Percentiles rank a stretch among this genome's conserved stretches.
phyloP scores from a whole-genome alignment of 2,797 vertebrate species.

The Loriculus beryllinus region DNA sequence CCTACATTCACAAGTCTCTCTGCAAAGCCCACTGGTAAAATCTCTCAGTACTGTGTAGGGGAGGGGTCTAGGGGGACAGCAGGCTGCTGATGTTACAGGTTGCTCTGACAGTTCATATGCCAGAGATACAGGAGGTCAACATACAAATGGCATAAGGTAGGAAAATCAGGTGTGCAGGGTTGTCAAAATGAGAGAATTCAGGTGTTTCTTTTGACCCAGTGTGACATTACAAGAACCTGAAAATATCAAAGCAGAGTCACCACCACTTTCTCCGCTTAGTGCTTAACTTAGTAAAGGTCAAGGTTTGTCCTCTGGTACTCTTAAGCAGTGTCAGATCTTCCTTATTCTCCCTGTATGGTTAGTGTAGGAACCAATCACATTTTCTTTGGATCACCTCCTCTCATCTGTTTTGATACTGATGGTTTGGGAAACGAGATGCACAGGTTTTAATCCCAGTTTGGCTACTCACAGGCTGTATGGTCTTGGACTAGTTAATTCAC shows the following conservation, averaged over 20 bases:
- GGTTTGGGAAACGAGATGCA: not conserved
- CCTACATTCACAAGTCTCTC: not conserved
- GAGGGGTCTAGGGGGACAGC: not conserved
- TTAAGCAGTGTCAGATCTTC: not conserved
- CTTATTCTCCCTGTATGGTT: not conserved
- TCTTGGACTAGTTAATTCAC: not conserved
- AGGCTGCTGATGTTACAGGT: rapidly evolving
- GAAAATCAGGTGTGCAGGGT: not conserved
- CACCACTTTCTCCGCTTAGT: not conserved
- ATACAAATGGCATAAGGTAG: not conserved
- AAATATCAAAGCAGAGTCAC: not conserved
- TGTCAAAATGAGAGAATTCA: not conserved
- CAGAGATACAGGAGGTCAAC: not conserved
- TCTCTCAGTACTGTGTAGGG: not conserved
- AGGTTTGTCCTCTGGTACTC: not conserved
- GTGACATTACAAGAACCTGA: not conserved
- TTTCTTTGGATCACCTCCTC: not conserved
- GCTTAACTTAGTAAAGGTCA: not conserved
- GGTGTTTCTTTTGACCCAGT: not conserved
- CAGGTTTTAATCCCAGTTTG: not conserved
- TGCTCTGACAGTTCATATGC: not conserved
- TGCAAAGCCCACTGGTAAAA: not conserved
- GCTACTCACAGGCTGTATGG: not conserved
- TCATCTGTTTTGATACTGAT: not conserved
- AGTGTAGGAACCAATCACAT: not conserved